Evolutionary conservation across 2,113 vertebrate genomes (phyloP).

Genomic region (Mormoops blainvillei): DNA sequence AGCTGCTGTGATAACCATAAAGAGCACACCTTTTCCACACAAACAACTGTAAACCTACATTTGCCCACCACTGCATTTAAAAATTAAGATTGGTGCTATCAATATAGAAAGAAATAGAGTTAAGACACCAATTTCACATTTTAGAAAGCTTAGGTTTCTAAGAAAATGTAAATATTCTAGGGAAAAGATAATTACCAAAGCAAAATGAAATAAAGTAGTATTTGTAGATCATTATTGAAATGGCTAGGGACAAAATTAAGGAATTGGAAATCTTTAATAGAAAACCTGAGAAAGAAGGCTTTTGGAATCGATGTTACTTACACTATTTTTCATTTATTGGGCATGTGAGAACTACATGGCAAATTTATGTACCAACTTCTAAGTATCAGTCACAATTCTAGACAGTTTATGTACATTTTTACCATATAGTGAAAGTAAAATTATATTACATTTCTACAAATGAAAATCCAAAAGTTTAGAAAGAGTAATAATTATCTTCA

Average conservation of each 20-base stretch:
- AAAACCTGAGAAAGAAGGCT: not conserved
- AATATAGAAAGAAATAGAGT: not conserved
- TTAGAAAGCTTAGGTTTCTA: not conserved
- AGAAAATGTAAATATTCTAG: not conserved
- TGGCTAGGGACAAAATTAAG: not conserved
- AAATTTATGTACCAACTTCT: not conserved
- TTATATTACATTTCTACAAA: not conserved
- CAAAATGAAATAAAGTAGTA: not conserved
- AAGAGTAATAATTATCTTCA: not conserved
- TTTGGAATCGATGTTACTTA: not conserved
- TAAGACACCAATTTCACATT: not conserved
- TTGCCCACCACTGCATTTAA: not conserved
- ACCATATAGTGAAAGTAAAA: not conserved
- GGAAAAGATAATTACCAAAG: not conserved
- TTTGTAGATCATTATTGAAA: not conserved
- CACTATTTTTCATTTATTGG: not conserved
- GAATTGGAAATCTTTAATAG: not conserved
- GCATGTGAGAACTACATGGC: not conserved
- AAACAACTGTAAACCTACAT: no score
- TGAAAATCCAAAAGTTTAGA: not conserved
- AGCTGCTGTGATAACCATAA: no score
- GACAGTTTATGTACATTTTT: not conserved
- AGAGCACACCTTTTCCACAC: no score
- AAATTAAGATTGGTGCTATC: not conserved
- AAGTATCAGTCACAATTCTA: not conserved